These are phyloP conservation scores for Volucella bombylans DNA, from an alignment of 2,888 invertebrate genomes.

Conservation along the genomic window DNA sequence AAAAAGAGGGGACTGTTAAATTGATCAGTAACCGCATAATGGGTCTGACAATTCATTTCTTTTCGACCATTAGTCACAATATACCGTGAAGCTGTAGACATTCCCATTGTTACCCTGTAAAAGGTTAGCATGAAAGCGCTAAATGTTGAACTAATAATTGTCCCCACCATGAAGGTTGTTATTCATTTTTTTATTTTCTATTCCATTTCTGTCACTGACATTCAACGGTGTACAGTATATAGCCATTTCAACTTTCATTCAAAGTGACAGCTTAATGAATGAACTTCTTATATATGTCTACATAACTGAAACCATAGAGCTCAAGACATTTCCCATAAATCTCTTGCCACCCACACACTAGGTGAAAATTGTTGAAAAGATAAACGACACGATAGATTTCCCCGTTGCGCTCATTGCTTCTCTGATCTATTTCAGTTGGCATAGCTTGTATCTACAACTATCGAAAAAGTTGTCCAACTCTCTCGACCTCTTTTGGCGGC, in stretches of 20 bases:
- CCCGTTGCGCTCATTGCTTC: background rate
- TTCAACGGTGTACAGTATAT: background rate
- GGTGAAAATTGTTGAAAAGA: conserved; percentile 29
- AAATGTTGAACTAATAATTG: conserved; percentile 46
- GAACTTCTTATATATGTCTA: conserved; percentile 37
- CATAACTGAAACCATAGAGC: conserved; percentile 38
- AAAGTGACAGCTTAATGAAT: conserved; percentile 70
- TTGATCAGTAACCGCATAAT: background rate
- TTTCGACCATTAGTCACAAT: conserved; percentile 15
- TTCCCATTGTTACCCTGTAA: background rate
- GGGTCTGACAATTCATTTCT: conserved; percentile 12
- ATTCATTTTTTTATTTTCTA: conserved; percentile 5
- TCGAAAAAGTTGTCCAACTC: conserved; percentile 32
- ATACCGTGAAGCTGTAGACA: conserved; percentile 29
- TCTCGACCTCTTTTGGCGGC: conserved; percentile 45
- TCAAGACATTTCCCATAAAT: conserved; percentile 61
- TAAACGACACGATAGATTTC: conserved; percentile 44
- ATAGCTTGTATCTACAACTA: conserved; percentile 12
- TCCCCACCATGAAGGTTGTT: background rate
- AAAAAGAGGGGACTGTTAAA: too few species aligned
- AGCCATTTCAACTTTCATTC: conserved; percentile 30
- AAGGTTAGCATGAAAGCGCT: conserved; percentile 38
- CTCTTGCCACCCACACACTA: conserved; percentile 61
- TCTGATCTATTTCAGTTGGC: conserved; percentile 44
- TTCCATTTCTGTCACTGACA: background rate